A percentile compares a stretch with the other conserved stretches of the same genome.
These are phyloP conservation scores for Tupiocoris notatus DNA, from an alignment of 2,888 invertebrate species.

Conservation along the genomic window DNA sequence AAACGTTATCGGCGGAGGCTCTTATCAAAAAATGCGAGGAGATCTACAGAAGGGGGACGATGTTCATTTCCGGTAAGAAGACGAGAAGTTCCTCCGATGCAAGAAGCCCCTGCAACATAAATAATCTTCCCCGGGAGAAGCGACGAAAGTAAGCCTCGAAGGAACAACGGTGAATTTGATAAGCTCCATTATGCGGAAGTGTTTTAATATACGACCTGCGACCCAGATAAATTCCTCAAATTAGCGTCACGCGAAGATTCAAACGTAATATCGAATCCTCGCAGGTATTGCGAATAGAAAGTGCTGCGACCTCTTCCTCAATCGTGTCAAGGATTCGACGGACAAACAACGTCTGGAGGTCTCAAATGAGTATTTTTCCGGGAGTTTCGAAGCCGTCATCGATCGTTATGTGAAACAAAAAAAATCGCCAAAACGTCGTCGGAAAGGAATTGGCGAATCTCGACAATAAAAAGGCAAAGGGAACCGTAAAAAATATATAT, in stretches of 20 bases:
- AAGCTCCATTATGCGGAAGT: too few species aligned
- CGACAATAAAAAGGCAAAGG: too few species aligned
- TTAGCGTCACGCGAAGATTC: too few species aligned
- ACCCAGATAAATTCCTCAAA: too few species aligned
- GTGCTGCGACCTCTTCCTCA: slow-evolving; percentile 18
- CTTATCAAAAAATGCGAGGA: background rate
- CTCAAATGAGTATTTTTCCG: slow-evolving; percentile 7
- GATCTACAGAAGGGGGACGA: background rate
- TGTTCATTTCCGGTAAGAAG: background rate
- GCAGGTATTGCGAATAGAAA: slow-evolving; percentile 2
- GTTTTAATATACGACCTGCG: too few species aligned
- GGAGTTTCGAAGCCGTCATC: background rate
- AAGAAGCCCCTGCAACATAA: background rate
- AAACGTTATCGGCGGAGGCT: background rate
- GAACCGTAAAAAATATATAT: too few species aligned
- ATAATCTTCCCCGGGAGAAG: background rate
- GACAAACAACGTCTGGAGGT: slow-evolving; percentile 21
- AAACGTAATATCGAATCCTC: too few species aligned
- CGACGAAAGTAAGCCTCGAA: too few species aligned
- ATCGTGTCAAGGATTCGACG: slow-evolving; percentile 20
- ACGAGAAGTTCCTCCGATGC: background rate
- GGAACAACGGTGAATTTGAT: too few species aligned
- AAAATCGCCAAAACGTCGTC: too few species aligned
- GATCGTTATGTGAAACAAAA: background rate
- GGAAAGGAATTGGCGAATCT: too few species aligned